Evolutionary conservation across 2,888 invertebrate genomes (phyloP).

Genomic region (Chaitophorus viminalis): DNA sequence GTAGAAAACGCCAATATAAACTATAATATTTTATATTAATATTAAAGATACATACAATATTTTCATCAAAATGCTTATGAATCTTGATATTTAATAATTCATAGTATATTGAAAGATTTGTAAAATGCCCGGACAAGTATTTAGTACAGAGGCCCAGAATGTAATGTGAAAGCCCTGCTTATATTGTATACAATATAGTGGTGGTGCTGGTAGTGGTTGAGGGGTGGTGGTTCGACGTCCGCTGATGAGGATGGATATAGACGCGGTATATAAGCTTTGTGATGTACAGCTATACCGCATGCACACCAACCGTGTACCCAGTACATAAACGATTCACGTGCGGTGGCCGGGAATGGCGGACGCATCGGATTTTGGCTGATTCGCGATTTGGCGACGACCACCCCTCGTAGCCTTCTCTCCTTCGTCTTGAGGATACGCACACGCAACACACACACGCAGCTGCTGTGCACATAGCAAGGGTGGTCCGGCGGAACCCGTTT

Average conservation of each 20-base stretch:
- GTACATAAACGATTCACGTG: background rate
- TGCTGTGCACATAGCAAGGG: background rate
- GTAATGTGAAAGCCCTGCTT: too few relatives aligned
- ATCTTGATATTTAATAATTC: too few relatives aligned
- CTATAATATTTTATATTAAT: too few relatives aligned
- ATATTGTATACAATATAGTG: too few relatives aligned
- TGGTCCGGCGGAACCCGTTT: background rate
- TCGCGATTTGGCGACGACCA: slow-evolving; percentile 44
- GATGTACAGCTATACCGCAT: background rate
- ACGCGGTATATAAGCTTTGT: background rate
- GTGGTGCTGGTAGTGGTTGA: background rate
- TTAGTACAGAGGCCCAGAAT: too few relatives aligned
- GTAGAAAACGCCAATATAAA: too few relatives aligned
- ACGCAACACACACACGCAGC: too few relatives aligned
- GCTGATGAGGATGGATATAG: background rate
- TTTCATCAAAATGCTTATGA: too few relatives aligned
- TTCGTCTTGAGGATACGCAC: background rate
- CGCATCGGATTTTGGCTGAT: slow-evolving; percentile 46
- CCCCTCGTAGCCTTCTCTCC: background rate
- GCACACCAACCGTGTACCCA: background rate
- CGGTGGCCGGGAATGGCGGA: background rate
- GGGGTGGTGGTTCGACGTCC: slow-evolving; percentile 18
- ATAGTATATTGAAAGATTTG: too few relatives aligned
- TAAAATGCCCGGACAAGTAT: too few relatives aligned
- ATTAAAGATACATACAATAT: too few relatives aligned